These are phyloP conservation scores for Zelostemma sp. DNA, from an alignment of 1,140 invertebrate species.

Conservation along the genomic window DNA sequence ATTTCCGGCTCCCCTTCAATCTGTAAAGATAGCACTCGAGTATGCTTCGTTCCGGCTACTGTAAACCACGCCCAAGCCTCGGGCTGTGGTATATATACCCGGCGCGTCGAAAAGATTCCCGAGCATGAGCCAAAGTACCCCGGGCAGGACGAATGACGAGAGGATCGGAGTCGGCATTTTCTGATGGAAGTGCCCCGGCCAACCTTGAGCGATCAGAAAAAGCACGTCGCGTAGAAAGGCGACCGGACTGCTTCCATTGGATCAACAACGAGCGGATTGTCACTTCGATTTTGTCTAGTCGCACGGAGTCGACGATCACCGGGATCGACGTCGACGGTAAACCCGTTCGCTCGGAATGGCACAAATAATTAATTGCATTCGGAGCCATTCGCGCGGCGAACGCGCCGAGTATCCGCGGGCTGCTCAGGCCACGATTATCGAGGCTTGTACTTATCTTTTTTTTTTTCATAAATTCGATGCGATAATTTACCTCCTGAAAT, in stretches of 20 bases:
- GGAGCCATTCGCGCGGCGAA: slow-evolving; percentile 2
- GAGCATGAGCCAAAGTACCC: background rate
- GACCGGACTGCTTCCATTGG: slow-evolving; percentile 54
- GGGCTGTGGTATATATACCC: slow-evolving; percentile 38
- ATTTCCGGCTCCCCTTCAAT: background rate
- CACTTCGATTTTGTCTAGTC: slow-evolving; percentile 53
- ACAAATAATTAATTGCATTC: slow-evolving; percentile 56
- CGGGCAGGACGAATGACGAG: background rate
- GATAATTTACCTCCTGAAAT: too few species aligned
- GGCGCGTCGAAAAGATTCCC: background rate
- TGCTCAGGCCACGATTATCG: background rate
- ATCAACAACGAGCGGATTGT: slow-evolving; percentile 56
- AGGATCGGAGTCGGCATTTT: background rate
- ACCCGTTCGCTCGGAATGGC: slow-evolving; percentile 55
- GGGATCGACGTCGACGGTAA: slow-evolving; percentile 38
- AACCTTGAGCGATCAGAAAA: slow-evolving; percentile 51
- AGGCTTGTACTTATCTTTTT: background rate
- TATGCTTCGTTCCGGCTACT: slow-evolving; percentile 41
- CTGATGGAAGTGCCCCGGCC: background rate
- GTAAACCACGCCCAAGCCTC: slow-evolving; percentile 61
- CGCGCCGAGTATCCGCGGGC: background rate
- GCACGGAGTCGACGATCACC: slow-evolving; percentile 34
- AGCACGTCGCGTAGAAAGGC: slow-evolving; percentile 27
- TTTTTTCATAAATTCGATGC: background rate
- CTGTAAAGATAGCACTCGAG: slow-evolving; percentile 17